Evolutionary conservation across 1,140 invertebrate species (phyloP).

Genomic region (Meteorus sp.): DNA sequence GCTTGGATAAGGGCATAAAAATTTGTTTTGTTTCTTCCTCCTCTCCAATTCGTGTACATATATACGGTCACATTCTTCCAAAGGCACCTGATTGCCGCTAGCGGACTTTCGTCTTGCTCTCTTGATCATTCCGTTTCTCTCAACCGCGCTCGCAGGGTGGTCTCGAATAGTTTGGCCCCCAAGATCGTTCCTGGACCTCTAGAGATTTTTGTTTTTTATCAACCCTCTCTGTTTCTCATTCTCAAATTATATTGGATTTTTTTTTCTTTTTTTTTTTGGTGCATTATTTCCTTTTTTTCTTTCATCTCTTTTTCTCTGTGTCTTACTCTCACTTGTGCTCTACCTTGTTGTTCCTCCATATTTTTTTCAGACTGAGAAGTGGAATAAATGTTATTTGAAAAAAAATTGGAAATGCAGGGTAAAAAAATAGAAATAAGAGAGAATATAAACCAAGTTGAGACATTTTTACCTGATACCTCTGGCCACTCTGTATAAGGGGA

Average conservation of each 20-base stretch:
- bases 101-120: slow-evolving; percentile 23
- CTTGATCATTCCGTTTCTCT: slow-evolving; percentile 40
- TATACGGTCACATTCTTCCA: slow-evolving; percentile 48
- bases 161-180: slow-evolving; percentile 42
- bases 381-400: neutral
- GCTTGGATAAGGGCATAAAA: slow-evolving; percentile 44
- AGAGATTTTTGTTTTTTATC: slow-evolving; percentile 41
- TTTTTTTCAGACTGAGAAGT: slow-evolving; percentile 12
- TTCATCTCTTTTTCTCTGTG: slow-evolving; percentile 8
- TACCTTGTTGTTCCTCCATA: too few relatives aligned
- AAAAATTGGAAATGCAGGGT: slow-evolving; percentile 15
- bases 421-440: slow-evolving; percentile 15
- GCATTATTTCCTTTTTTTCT: too few relatives aligned
- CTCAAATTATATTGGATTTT: slow-evolving; percentile 10
- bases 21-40: slow-evolving; percentile 46
- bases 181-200: slow-evolving; percentile 42
- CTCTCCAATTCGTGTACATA: slow-evolving; percentile 16
- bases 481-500: slow-evolving; percentile 23
- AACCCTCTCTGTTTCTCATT: slow-evolving; percentile 23
- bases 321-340: too few relatives aligned
- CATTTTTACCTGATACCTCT: slow-evolving; percentile 48
- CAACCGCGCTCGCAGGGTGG: too few relatives aligned
- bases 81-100: slow-evolving; percentile 49
- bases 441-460: slow-evolving; percentile 51
- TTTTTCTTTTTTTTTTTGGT: too few relatives aligned